Evolutionary conservation across 2,888 invertebrate species (phyloP).

Genomic region (Therioaphis trifolii): DNA sequence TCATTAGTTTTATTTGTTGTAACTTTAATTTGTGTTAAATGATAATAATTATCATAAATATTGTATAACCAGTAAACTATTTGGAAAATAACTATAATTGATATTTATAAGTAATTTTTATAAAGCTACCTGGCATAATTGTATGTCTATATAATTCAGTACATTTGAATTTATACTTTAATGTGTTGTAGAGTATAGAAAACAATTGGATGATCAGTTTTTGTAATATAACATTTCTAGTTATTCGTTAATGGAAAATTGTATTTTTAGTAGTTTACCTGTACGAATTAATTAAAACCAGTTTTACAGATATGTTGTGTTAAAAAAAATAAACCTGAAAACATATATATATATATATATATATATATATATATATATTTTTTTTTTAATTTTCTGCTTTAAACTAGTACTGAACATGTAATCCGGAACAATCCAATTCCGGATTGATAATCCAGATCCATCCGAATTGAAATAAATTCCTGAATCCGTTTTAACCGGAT

Average conservation of each 20-base stretch:
- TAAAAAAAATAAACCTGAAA: too few relatives aligned
- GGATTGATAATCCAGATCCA: too few relatives aligned
- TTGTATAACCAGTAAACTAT: background rate
- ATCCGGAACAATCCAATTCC: too few relatives aligned
- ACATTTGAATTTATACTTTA: background rate
- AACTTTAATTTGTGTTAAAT: background rate
- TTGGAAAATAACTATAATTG: background rate
- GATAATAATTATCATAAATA: background rate
- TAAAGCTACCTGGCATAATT: background rate
- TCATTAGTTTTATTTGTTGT: background rate
- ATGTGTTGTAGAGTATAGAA: background rate
- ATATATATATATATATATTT: too few relatives aligned
- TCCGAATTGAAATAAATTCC: too few relatives aligned
- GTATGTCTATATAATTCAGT: background rate
- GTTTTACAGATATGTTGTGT: too few relatives aligned
- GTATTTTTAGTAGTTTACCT: background rate
- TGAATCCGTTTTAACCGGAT: too few relatives aligned
- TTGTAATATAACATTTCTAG: background rate
- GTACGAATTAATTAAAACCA: background rate
- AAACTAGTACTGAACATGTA: too few relatives aligned
- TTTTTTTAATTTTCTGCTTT: too few relatives aligned
- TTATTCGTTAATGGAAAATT: background rate
- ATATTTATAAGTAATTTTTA: background rate
- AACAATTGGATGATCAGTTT: background rate
- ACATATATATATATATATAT: too few relatives aligned